Evolutionary conservation across 2,888 invertebrate species (phyloP).

Genomic region (Lochmaea crataegi): DNA sequence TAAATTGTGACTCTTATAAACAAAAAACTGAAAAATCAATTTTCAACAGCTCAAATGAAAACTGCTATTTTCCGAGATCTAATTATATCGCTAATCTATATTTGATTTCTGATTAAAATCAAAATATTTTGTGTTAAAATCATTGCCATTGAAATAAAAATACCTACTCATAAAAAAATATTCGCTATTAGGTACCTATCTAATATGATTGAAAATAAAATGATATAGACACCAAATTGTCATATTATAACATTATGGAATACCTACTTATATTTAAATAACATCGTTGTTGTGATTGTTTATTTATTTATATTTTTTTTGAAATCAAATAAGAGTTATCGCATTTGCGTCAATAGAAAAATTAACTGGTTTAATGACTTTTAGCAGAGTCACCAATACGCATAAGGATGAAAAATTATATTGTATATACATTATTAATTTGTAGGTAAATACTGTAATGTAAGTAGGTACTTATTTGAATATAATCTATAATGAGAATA

Average conservation of each 20-base stretch:
- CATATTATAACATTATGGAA: background rate
- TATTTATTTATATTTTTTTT: background rate
- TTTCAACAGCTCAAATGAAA: too few species aligned
- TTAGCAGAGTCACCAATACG: conserved; percentile 11
- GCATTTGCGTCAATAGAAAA: conserved; percentile 1
- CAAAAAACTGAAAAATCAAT: too few species aligned
- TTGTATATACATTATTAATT: background rate
- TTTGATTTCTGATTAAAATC: too few species aligned
- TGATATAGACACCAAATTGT: background rate
- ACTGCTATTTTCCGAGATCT: too few species aligned
- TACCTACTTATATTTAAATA: background rate
- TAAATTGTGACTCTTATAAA: too few species aligned
- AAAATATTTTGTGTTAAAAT: too few species aligned
- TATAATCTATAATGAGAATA: conserved; percentile 20
- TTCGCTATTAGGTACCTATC: background rate
- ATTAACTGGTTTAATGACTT: conserved; percentile 12
- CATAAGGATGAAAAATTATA: conserved; percentile 3
- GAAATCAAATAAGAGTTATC: background rate
- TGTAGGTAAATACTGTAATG: background rate
- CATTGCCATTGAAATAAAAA: too few species aligned
- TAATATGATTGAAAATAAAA: background rate
- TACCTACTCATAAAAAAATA: background rate
- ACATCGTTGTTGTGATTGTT: background rate
- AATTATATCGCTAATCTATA: too few species aligned
- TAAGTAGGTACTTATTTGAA: conserved; percentile 14